Percentiles rank a stretch among this genome's conserved stretches.
These are phyloP conservation scores for Lampropteryx suffumata DNA, from an alignment of 2,888 invertebrate genomes.

Conservation along the genomic window DNA sequence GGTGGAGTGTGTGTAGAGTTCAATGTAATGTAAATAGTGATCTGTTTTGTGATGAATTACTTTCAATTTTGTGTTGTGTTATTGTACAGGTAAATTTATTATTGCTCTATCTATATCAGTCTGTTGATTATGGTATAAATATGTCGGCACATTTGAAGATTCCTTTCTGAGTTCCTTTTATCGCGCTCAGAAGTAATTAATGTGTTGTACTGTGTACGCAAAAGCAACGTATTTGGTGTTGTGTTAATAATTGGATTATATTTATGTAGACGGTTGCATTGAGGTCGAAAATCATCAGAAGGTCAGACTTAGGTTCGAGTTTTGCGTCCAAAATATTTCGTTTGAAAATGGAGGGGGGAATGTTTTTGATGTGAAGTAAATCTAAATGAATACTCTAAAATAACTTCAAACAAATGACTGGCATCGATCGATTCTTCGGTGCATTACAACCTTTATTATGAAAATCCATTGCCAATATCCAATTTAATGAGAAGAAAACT, in stretches of 20 bases:
- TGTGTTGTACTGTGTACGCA: neutral
- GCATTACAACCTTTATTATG: too few relatives aligned
- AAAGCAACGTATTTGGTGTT: neutral
- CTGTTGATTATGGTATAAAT: neutral
- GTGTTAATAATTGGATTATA: slow-evolving; percentile 15
- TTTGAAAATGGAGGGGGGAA: slow-evolving; percentile 1
- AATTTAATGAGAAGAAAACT: too few relatives aligned
- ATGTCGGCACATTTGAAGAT: neutral
- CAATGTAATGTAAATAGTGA: slow-evolving; percentile 34
- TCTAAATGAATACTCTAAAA: too few relatives aligned
- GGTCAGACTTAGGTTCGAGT: slow-evolving; percentile 18
- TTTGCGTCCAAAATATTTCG: slow-evolving; percentile 13
- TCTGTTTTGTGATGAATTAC: slow-evolving; percentile 59
- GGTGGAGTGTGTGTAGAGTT: neutral
- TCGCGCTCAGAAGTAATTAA: neutral
- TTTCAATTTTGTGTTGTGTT: slow-evolving; percentile 69
- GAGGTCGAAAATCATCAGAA: slow-evolving; percentile 15
- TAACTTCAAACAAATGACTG: too few relatives aligned
- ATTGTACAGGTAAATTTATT: slow-evolving; percentile 58
- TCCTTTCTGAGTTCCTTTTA: neutral
- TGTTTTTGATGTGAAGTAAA: too few relatives aligned
- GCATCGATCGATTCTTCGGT: too few relatives aligned
- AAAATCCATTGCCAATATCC: too few relatives aligned
- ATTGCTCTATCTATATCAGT: neutral
- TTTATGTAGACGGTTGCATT: slow-evolving; percentile 21